Base-by-base conservation (phyloP, 2,888 invertebrate genomes). In the Tholera decimalis region DNA sequence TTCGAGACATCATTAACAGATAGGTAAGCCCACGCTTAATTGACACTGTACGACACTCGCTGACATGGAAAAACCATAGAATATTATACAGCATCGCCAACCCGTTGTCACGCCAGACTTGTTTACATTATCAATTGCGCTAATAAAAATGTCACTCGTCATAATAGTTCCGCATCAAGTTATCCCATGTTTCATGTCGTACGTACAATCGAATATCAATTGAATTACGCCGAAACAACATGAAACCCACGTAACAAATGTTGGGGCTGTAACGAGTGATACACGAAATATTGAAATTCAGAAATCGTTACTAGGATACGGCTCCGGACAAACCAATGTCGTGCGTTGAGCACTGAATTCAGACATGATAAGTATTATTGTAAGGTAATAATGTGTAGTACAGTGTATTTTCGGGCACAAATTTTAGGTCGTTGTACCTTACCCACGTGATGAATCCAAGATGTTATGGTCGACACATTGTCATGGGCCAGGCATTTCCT, bases 281-380 rank as follows among this genome's bases (percentile, higher is more conserved):
- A 41, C 67, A 68, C 68, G 63, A 73, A 91, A 90, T 95, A 95
- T 95, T 93, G 95, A 95, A 93, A 89, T 94, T 88, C 94, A 85
- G 88, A 84, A 85, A 79, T 84, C 87, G 95, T 95, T 92, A 91
- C 95, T 94, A 93, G 91, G 95, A 87, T 90, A 95, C 95, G 88
- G 80, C 65, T 78, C 79, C 70, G 51, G 81, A 82, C 83, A 76
- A 84, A 73, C 85, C 75, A 83, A 78, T 85, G 75, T 82, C 85
- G 86, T 87, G 89, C 83, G 82, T 83, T 69, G 70, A 85, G 77
- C 82, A 88, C 86, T 82, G 84, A 74, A 68, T 80, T 74, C 76
- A 82, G 88, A 89, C 92, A 93, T 91, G 92, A 85, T 85, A 89
- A 80, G 77, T 78, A 77, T 70, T 79, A 63, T 76, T 64, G 63